Percentiles rank a stretch among this genome's conserved stretches.
Conservation (phyloP, 1,140 invertebrate genomes). For the Aphaenogaster rudis region DNA sequence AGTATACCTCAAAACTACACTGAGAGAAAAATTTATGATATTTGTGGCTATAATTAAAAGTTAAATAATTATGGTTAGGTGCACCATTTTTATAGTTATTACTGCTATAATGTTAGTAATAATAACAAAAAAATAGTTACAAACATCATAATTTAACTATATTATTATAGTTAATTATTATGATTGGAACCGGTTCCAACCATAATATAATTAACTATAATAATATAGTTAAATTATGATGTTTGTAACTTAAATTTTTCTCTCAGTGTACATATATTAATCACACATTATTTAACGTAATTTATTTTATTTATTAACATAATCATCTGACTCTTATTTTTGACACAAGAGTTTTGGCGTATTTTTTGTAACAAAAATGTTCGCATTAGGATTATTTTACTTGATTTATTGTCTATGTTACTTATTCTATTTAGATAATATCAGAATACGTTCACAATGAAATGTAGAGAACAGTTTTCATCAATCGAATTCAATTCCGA, state of each 20-base stretch:
- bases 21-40: no score
- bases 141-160: no score
- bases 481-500: background rate
- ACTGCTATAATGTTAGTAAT: no score
- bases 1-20: background rate
- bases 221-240: no score
- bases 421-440: background rate
- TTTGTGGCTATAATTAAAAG: no score
- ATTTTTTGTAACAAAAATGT: background rate
- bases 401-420: background rate
- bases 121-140: no score
- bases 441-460: background rate
- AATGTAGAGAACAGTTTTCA: background rate
- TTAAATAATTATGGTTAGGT: no score
- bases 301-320: background rate
- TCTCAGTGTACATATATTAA: background rate
- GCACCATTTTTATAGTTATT: no score
- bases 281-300: conserved; percentile 6
- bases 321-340: background rate
- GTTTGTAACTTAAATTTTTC: no score
- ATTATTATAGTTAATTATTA: no score
- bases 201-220: no score
- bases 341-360: background rate
- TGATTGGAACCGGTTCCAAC: no score
- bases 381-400: background rate